Evolutionary conservation across 2,888 invertebrate species (phyloP).

Genomic region (Nephrotoma appendiculata): DNA sequence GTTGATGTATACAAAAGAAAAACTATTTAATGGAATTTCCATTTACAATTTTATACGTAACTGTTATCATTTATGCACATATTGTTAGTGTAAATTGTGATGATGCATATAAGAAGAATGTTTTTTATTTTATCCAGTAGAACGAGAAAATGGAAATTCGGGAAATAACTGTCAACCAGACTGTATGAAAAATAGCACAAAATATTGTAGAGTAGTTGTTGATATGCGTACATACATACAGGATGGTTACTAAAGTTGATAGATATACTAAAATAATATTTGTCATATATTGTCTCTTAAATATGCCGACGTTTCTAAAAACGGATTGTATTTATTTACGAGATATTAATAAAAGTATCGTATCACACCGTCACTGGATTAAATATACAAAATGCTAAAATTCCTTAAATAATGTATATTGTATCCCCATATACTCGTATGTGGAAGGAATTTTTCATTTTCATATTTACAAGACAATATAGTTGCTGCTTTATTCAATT

Average conservation of each 20-base stretch:
- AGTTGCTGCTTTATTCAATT: background rate
- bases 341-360: background rate
- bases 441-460: background rate
- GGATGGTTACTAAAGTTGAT: background rate
- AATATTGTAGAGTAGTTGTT: background rate
- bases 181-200: background rate
- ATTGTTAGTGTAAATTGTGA: background rate
- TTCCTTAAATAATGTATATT: background rate
- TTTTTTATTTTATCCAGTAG: background rate
- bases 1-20: background rate
- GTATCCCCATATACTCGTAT: background rate
- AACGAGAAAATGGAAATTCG: background rate
- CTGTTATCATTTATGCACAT: background rate
- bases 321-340: background rate
- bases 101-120: background rate
- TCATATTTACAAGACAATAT: background rate
- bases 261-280: background rate
- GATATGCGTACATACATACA: background rate
- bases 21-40: background rate
- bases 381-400: background rate
- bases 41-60: background rate
- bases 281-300: background rate
- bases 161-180: background rate
- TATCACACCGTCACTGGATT: background rate
- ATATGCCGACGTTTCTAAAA: background rate